Evolutionary conservation across 2,113 vertebrate species (phyloP).

Genomic region (Pituophis catenifer): DNA sequence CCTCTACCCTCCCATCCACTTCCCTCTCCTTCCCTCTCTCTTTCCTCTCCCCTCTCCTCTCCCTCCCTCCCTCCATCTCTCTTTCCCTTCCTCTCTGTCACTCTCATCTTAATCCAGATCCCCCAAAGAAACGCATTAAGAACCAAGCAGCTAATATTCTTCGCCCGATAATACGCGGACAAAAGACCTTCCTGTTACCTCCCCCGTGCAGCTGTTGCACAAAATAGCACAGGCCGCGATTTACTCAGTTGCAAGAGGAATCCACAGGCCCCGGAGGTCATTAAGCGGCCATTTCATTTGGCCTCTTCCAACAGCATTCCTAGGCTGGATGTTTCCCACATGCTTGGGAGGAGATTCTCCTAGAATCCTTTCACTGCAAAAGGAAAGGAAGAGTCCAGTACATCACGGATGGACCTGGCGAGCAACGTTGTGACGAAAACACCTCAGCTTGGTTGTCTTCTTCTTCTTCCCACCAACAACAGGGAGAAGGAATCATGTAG

Average conservation of each 20-base stretch:
- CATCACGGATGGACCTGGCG: neutral
- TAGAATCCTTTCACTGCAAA: neutral
- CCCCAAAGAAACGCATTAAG: neutral
- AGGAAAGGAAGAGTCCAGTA: neutral
- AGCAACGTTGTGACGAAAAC: neutral
- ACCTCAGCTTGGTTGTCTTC: neutral
- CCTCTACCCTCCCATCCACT: too few relatives aligned
- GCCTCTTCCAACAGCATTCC: neutral
- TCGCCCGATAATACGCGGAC: too few relatives aligned
- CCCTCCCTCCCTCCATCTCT: too few relatives aligned
- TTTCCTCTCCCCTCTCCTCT: rapidly evolving
- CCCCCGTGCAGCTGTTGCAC: too few relatives aligned
- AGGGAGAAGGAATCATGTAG: neutral
- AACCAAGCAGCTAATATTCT: neutral
- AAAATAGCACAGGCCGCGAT: neutral
- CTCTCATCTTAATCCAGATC: neutral
- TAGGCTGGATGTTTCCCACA: neutral
- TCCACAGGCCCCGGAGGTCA: too few relatives aligned
- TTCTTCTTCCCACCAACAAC: neutral
- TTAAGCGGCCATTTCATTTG: neutral
- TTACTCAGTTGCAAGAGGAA: neutral
- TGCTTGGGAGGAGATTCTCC: neutral
- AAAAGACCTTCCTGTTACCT: neutral
- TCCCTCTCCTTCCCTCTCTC: too few relatives aligned
- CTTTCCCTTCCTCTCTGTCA: neutral